Evolutionary conservation across 2,113 vertebrate genomes (phyloP).

Genomic region (Cheirogaleus medius): DNA sequence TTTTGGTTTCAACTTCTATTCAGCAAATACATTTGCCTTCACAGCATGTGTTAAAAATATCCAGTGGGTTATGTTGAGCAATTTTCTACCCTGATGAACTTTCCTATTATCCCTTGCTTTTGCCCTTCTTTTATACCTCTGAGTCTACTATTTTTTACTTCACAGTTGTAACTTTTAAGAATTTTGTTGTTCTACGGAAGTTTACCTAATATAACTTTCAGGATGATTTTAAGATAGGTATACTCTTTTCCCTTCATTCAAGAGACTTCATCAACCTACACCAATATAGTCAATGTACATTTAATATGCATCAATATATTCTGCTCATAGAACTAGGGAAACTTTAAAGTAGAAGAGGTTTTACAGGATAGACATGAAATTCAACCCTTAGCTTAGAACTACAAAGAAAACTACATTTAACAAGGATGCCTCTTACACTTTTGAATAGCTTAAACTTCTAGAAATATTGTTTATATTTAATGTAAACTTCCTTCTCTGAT

Average conservation of each 20-base stretch:
- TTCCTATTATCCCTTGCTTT: background rate
- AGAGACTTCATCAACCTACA: background rate
- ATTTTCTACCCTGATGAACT: background rate
- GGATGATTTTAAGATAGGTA: background rate
- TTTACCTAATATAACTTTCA: background rate
- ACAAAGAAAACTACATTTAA: background rate
- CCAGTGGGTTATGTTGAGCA: background rate
- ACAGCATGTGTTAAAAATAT: background rate
- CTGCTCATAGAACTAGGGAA: background rate
- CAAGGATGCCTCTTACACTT: background rate
- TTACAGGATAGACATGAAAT: background rate
- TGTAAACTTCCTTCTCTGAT: background rate
- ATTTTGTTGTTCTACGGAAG: background rate
- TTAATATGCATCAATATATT: background rate
- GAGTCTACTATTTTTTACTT: background rate
- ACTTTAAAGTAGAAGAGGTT: background rate
- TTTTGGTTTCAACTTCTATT: background rate
- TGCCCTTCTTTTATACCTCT: background rate
- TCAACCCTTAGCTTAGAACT: background rate
- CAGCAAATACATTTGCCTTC: background rate
- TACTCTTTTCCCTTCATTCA: background rate
- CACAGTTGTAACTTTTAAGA: background rate
- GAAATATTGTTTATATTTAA: background rate
- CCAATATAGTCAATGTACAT: background rate
- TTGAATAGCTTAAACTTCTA: background rate